Base-by-base conservation (phyloP, 2,888 invertebrate genomes). In the Cerceris ruficornis region DNA sequence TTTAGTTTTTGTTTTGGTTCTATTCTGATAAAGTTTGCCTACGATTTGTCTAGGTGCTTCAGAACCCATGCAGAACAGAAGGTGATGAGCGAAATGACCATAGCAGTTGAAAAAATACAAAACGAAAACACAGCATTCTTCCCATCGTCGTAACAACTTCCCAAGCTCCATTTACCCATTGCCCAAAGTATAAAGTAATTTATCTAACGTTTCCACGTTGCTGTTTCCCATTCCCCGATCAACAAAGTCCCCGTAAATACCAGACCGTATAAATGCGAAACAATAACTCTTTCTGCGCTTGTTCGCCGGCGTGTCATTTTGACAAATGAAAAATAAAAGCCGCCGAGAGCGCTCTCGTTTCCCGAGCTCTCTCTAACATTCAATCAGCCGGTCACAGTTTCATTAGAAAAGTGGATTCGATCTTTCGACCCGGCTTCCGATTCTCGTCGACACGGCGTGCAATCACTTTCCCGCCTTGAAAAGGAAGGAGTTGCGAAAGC, bases 361-460 rank as follows among this genome's bases (percentile, higher is more conserved):
- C 6, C 6, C 11, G 58, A 59, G 28, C 13, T 57, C 55, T 57
- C 55, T 42, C 42, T n/a, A 59, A 9, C 46, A 11, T 28, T 61
- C 49, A 14, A 42, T 49, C 61, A 17, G 9, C 1, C 43, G 61
- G 49, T 14, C 15, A 17, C 8, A 2, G 49, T 61, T 61, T 61
- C 61, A 49, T 46, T 61, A 46, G 46, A 17, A 49, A 49, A 61
- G 49, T 61, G 61, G 46, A 17, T 17, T 61, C 59, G 15, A 6
- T 17, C 14, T 59, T 13, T 59, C 58, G 42, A 14, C n/a, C 14
- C 14, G 13, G 13, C 17, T 7, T 6, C 6, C 55, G 8, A 13
- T 42, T 41, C 41, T 59, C 15, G 58, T 8, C 55, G 55, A 28
- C 11, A 55, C 55, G 55, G 7, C 11, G 17, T 17, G 8, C 55